phyloP scores from a whole-genome alignment of 2,113 vertebrate species.

The Halichoerus grypus region DNA sequence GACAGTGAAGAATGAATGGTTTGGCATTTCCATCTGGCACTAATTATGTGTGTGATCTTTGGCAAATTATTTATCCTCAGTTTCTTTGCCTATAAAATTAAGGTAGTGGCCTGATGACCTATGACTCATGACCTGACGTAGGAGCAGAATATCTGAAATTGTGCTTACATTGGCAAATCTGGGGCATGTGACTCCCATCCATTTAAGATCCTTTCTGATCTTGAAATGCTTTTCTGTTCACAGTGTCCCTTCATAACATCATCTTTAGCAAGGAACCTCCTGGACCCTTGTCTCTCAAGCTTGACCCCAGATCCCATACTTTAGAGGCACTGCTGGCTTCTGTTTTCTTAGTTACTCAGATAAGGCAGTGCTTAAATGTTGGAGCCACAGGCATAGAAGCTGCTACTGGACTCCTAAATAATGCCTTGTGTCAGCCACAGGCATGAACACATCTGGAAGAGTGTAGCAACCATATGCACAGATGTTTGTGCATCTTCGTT shows the following conservation, averaged over 20 bases:
- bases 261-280: neutral
- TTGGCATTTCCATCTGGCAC: conserved; percentile 27
- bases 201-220: neutral
- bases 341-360: conserved; percentile 9
- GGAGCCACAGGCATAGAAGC: neutral
- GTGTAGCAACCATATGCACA: neutral
- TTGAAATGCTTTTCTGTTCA: neutral
- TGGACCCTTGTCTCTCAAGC: neutral
- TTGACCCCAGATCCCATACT: neutral
- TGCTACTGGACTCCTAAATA: neutral
- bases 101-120: neutral
- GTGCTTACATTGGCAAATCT: neutral
- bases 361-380: neutral
- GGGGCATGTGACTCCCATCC: neutral
- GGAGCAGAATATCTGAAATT: conserved; percentile 20
- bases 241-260: neutral
- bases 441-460: neutral
- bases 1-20: conserved; percentile 10
- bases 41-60: conserved; percentile 20
- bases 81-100: conserved; percentile 60
- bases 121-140: neutral
- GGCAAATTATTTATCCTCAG: conserved; percentile 46
- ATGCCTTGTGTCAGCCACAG: neutral
- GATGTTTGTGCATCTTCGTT: neutral
- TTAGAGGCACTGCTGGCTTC: neutral